A percentile compares a stretch with the other conserved stretches of the same genome.
phyloP scores from a whole-genome alignment of 2,113 vertebrate genomes.

The Myodes glareolus region DNA sequence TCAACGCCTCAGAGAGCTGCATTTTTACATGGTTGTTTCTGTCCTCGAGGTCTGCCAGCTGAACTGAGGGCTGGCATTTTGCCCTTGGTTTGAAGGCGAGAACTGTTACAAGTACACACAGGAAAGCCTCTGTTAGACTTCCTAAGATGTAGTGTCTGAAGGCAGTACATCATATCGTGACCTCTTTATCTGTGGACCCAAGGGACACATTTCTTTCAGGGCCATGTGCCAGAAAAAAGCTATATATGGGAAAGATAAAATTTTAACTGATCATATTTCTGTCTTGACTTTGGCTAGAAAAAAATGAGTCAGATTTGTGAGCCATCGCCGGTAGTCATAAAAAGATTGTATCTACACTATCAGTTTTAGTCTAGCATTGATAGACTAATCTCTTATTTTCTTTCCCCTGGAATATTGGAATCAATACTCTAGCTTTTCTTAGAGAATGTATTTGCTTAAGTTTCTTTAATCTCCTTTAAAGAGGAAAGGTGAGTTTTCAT shows the following conservation, averaged over 20 bases:
- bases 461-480: not conserved
- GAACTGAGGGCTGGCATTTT: conserved; percentile 25
- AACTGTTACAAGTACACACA: not conserved
- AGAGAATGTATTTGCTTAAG: conserved; percentile 27
- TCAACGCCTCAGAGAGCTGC: not conserved
- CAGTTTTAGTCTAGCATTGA: conserved; percentile 1
- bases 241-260: conserved; percentile 68
- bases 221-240: conserved; percentile 57
- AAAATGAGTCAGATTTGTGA: conserved; percentile 34
- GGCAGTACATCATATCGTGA: conserved; percentile 51
- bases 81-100: conserved; percentile 30
- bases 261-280: conserved; percentile 68
- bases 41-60: not conserved
- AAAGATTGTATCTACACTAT: conserved; percentile 7
- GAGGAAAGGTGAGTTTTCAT: not conserved
- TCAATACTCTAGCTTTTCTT: conserved; percentile 20
- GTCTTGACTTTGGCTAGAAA: conserved; percentile 54
- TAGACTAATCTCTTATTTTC: conserved; percentile 38
- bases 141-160: conserved; percentile 14
- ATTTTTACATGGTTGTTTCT: not conserved
- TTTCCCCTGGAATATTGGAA: conserved; percentile 42
- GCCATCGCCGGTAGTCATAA: not conserved
- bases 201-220: conserved; percentile 64
- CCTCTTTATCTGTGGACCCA: conserved; percentile 63
- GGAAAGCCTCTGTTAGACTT: conserved; percentile 37